These are phyloP conservation scores for Aptenodytes patagonicus DNA, from an alignment of 2,113 vertebrate genomes.

Conservation along the genomic window DNA sequence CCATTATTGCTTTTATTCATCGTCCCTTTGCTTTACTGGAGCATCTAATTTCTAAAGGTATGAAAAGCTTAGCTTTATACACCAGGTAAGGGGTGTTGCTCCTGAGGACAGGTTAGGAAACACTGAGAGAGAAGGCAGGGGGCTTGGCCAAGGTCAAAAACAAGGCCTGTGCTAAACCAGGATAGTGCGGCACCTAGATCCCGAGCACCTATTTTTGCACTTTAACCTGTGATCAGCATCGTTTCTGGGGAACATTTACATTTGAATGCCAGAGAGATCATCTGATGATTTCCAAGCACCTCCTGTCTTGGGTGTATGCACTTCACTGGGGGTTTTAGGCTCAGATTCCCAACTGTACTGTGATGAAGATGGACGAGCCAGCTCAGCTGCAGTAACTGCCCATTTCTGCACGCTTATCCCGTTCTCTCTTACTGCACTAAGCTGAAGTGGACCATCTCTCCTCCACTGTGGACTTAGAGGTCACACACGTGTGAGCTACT, in stretches of 20 bases:
- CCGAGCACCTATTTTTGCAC: not conserved
- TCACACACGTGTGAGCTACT: not conserved
- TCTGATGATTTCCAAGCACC: not conserved
- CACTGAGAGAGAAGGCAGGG: not conserved
- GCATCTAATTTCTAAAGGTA: not conserved
- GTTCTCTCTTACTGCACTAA: not conserved
- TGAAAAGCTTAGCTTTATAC: not conserved
- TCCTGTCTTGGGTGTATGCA: not conserved
- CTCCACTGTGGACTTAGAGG: not conserved
- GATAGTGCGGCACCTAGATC: not conserved
- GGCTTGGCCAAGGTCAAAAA: not conserved
- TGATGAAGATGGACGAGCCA: not conserved
- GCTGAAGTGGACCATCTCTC: not conserved
- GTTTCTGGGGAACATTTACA: not conserved
- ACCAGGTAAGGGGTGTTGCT: not conserved
- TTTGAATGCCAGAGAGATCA: not conserved
- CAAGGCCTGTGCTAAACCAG: not conserved
- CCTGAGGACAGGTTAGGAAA: not conserved
- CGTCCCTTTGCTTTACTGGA: not conserved
- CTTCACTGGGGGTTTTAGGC: not conserved
- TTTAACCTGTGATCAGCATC: not conserved
- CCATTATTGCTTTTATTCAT: not conserved
- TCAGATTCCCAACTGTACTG: not conserved
- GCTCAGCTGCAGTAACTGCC: not conserved
- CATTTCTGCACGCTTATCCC: not conserved